Evolutionary conservation across 2,113 vertebrate species (phyloP).

Genomic region (Oriolus oriolus): DNA sequence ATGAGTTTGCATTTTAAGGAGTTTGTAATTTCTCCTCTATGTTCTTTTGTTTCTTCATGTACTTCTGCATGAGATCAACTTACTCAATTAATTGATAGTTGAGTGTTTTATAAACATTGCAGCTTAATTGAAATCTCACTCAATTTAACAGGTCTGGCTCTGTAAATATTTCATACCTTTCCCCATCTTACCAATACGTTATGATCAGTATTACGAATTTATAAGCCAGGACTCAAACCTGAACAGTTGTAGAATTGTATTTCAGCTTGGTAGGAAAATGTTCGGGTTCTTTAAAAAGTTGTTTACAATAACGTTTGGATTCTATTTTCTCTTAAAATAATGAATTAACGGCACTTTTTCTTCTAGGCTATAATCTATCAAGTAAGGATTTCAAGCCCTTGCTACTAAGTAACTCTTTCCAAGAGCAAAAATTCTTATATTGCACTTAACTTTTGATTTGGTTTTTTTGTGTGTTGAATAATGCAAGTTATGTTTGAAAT

Average conservation of each 20-base stretch:
- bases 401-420: neutral
- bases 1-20: neutral
- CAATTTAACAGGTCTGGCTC: neutral
- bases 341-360: neutral
- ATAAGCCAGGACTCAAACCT: neutral
- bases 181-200: neutral
- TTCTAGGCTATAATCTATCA: neutral
- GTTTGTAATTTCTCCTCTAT: neutral
- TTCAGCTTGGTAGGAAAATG: neutral
- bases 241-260: neutral
- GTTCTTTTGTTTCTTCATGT: neutral
- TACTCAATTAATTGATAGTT: neutral
- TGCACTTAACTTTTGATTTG: neutral
- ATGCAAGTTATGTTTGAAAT: conserved; percentile 26
- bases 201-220: neutral
- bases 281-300: neutral
- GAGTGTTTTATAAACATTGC: neutral
- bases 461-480: neutral
- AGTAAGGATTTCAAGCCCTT: neutral
- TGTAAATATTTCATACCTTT: neutral
- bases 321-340: neutral
- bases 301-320: neutral
- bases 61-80: neutral
- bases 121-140: neutral
- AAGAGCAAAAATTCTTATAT: neutral